Base-by-base conservation (phyloP, 2,888 invertebrate genomes). In the Trissoscelio sp. region DNA sequence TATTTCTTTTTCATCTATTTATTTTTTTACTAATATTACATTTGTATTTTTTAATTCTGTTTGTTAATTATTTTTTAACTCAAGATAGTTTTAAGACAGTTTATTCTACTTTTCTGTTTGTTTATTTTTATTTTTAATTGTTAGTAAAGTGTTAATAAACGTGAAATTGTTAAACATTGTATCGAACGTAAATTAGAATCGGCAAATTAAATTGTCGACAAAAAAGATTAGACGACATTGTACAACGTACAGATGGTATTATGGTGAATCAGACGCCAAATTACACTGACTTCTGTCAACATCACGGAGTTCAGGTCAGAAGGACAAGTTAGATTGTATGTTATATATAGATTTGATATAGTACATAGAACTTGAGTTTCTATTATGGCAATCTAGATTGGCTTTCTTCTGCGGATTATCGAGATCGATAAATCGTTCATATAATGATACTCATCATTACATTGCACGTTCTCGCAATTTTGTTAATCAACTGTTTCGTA, bases 341-440 rank as follows among this genome's bases (percentile, higher is more conserved):
- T 12, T 44, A 62, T 70, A 44, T 60, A 60, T 55, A 46, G 37
- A 42, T 75, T 66, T 66, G 48, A 75, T 62, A 58, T 28, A 75
- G 53, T 31, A 34, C 62, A 53, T 22, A 9, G 42, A 75, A 66
- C 39, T 75, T 66, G 57, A 66, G 58, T 66, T 75, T 75, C 74
- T 58, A 66, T 75, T 66, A 75, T 75, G 48, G 57, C 74, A 74
- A 74, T 66, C 46, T 75, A 66, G 66, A 75, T 66, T 75, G 51
- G 58, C 55, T 75, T 66, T 66, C 58, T 66, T 75, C 57, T 53
- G 14, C 46, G 20, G 37, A 55, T 66, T 66, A 58, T 66, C 58
- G 53, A 48, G 42, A 66, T 60, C 58, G 51, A 58, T 75, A 57
- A 58, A 75, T 66, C 28, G 51, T 14, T 58, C 6, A 16, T 7